Evolutionary conservation across 2,797 vertebrate genomes (phyloP).

Genomic region (Allochrocebus solatus): DNA sequence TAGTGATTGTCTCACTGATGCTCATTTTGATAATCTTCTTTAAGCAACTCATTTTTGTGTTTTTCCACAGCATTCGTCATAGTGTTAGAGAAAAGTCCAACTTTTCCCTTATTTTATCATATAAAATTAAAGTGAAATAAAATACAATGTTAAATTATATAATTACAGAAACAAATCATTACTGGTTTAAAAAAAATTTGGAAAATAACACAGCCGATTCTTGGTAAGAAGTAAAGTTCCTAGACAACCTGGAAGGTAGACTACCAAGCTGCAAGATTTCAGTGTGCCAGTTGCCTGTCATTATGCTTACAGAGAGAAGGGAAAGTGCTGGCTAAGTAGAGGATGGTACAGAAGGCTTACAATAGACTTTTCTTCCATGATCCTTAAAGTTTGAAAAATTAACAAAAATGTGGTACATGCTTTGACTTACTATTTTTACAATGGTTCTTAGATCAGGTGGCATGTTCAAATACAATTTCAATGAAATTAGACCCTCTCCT

Average conservation of each 20-base stretch:
- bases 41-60: not conserved
- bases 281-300: accelerated
- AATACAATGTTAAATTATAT: not conserved
- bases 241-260: not conserved
- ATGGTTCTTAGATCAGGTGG: not conserved
- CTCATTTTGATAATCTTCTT: not conserved
- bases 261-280: no score
- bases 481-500: not conserved
- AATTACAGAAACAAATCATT: not conserved
- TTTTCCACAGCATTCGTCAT: not conserved
- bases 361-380: not conserved
- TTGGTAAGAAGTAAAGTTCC: not conserved
- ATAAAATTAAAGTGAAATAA: not conserved
- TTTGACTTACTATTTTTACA: not conserved
- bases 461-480: not conserved
- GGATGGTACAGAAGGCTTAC: not conserved
- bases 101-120: not conserved
- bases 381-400: not conserved
- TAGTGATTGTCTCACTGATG: not conserved
- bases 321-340: not conserved
- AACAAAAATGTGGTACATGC: not conserved
- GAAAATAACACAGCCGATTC: not conserved
- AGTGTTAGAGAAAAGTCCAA: not conserved
- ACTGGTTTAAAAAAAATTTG: not conserved
- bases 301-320: accelerated